Conservation (phyloP, 2,113 vertebrate genomes). For the Nerophis lumbriciformis region DNA sequence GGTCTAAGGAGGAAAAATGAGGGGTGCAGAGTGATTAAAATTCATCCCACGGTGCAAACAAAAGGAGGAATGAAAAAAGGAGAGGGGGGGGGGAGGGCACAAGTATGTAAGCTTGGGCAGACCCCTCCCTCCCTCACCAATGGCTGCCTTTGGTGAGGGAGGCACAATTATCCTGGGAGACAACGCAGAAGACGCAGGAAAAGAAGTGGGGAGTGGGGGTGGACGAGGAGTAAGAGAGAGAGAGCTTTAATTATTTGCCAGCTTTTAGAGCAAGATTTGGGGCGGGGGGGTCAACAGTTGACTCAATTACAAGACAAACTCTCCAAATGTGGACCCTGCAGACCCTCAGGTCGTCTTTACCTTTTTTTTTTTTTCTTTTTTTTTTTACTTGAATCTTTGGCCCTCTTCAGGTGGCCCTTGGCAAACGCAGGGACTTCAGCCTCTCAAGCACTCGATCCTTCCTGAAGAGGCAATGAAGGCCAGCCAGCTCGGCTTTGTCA, state of each 20-base stretch:
- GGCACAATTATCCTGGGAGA: conserved; percentile 67
- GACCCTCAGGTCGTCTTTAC: conserved; percentile 66
- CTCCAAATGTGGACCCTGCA: conserved; percentile 61
- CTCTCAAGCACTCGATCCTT: conserved; percentile 60
- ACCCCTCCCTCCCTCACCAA: conserved; percentile 54
- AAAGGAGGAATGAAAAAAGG: conserved; percentile 68
- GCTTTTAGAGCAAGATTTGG: conserved; percentile 53
- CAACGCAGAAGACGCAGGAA: conserved; percentile 46
- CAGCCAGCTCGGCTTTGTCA: conserved; percentile 54
- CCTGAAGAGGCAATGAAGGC: conserved; percentile 61
- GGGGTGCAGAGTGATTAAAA: conserved; percentile 70
- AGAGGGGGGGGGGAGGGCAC: conserved; percentile 34
- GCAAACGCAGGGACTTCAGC: conserved; percentile 57
- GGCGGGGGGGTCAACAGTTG: conserved; percentile 75
- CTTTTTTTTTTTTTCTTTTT: conserved; percentile 41
- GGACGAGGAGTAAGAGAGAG: conserved; percentile 51
- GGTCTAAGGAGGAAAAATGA: conserved; percentile 9
- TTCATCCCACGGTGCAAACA: conserved; percentile 78
- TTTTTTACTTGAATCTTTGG: conserved; percentile 69
- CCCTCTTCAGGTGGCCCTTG: conserved; percentile 73
- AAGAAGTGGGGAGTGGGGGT: conserved; percentile 16
- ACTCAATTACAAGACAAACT: conserved; percentile 87
- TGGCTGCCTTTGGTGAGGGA: conserved; percentile 72
- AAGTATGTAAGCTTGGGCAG: conserved; percentile 70
- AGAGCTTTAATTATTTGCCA: conserved; percentile 68